These are phyloP conservation scores for Gallinago stenura DNA, from an alignment of 2,797 vertebrate species.

Conservation along the genomic window DNA sequence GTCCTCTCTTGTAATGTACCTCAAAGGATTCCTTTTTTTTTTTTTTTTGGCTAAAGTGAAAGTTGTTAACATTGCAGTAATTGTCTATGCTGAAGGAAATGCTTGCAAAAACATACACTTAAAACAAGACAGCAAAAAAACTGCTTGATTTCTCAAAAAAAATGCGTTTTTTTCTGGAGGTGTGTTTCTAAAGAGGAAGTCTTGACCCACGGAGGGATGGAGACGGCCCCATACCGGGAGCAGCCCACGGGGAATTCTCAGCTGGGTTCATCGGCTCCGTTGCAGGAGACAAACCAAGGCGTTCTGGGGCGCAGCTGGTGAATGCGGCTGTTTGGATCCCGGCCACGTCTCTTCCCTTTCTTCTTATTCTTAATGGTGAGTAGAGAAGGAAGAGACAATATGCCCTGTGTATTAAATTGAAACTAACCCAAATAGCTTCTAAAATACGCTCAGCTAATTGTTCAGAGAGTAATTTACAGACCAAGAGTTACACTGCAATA, in stretches of 20 bases:
- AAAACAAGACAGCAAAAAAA: background rate
- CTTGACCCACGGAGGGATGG: background rate
- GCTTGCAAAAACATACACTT: background rate
- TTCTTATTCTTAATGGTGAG: background rate
- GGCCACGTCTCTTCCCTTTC: background rate
- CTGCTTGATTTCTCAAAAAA: background rate
- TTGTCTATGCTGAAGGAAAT: background rate
- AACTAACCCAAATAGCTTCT: background rate
- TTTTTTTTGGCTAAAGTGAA: background rate
- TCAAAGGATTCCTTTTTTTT: background rate
- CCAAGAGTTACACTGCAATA: slow-evolving; percentile 4
- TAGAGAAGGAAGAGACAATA: background rate
- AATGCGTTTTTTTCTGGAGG: rapidly evolving
- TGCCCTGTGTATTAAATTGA: background rate
- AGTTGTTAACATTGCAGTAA: background rate
- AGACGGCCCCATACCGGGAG: rapidly evolving
- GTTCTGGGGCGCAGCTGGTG: rapidly evolving
- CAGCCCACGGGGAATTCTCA: rapidly evolving
- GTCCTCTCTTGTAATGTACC: background rate
- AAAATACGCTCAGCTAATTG: background rate
- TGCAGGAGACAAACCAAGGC: rapidly evolving
- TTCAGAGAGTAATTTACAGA: background rate
- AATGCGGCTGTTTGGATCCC: rapidly evolving
- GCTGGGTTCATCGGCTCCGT: rapidly evolving
- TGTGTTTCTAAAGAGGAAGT: rapidly evolving